Evolutionary conservation across 2,888 invertebrate genomes (phyloP).

Genomic region (Drosophila nigritarsus): DNA sequence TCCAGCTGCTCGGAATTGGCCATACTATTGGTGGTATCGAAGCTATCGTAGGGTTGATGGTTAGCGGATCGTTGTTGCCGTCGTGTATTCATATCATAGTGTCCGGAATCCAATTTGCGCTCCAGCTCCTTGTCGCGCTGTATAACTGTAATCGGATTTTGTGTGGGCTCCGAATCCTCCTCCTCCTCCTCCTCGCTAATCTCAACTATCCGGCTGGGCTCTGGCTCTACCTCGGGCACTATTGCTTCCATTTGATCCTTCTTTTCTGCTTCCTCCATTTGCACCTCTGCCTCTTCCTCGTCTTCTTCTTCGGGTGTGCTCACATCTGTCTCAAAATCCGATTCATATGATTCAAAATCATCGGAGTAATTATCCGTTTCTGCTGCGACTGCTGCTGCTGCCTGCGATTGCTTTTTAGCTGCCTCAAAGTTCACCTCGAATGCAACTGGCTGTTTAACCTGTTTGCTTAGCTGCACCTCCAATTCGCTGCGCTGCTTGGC

Average conservation of each 20-base stretch:
- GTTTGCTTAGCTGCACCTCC: conserved; percentile 31
- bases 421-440: conserved; percentile 83
- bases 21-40: conserved; percentile 78
- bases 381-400: conserved; percentile 21
- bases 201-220: background rate
- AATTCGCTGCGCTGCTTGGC: conserved; percentile 66
- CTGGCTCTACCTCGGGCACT: background rate
- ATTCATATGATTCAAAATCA: conserved; percentile 87
- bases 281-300: conserved; percentile 28
- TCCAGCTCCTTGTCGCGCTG: conserved; percentile 85
- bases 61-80: conserved; percentile 47
- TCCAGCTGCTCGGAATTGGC: conserved; percentile 83
- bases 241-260: conserved; percentile 19
- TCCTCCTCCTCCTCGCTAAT: conserved; percentile 46
- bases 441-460: conserved; percentile 77
- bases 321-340: conserved; percentile 86
- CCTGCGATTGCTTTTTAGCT: conserved; percentile 21
- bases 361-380: conserved; percentile 85
- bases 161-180: conserved; percentile 81
- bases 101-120: conserved; percentile 87
- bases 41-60: conserved; percentile 72
- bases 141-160: conserved; percentile 82
- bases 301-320: conserved; percentile 57
- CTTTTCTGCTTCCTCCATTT: conserved; percentile 21
- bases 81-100: conserved; percentile 86